Conservation (phyloP, 2,797 vertebrate species). For the Typhlichthys eigenmanni region DNA sequence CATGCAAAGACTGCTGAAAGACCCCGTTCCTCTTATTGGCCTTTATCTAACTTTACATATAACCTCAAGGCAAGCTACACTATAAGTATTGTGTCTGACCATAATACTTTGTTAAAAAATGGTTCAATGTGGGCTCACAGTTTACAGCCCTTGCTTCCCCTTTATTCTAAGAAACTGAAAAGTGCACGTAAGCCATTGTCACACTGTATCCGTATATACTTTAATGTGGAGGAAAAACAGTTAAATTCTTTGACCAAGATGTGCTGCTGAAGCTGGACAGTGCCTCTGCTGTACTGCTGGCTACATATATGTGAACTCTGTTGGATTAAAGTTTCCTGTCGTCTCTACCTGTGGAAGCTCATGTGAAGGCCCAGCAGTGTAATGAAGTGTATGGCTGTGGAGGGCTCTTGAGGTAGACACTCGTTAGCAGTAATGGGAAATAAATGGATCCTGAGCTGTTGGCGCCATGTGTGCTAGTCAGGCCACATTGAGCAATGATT, state of each 20-base stretch:
- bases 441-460: conserved; percentile 37
- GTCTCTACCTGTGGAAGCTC: no score
- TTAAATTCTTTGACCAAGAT: no score
- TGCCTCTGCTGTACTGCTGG: no score
- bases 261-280: no score
- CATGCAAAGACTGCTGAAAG: conserved; percentile 41
- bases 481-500: conserved; percentile 13
- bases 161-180: no score
- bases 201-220: no score
- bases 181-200: no score
- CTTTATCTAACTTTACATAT: conserved; percentile 50
- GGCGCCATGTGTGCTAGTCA: conserved; percentile 56
- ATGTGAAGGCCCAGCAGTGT: no score
- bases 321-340: no score
- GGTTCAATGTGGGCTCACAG: not conserved
- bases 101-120: not conserved
- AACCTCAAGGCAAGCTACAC: conserved; percentile 26
- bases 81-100: not conserved
- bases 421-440: conserved; percentile 59
- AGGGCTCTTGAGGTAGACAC: conserved; percentile 13
- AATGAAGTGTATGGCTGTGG: no score
- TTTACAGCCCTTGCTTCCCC: not conserved
- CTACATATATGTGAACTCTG: no score
- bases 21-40: conserved; percentile 43
- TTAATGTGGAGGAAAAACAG: no score